Evolutionary conservation across 2,888 invertebrate genomes (phyloP).

Genomic region (Adelphocoris suturalis): DNA sequence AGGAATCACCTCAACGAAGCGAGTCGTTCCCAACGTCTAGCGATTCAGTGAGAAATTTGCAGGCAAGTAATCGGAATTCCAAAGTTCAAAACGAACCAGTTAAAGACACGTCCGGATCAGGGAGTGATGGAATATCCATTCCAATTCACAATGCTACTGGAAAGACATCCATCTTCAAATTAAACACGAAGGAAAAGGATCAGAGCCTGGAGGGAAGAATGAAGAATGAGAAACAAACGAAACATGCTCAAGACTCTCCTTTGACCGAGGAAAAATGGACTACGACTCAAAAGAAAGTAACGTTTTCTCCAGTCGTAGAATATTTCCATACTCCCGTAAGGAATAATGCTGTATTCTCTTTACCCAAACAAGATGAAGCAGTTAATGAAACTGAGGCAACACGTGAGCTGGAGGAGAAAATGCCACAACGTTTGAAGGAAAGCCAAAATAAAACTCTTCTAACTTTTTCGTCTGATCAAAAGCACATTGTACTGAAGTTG

Average conservation of each 20-base stretch:
- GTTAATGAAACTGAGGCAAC: background rate
- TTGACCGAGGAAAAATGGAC: background rate
- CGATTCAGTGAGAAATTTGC: background rate
- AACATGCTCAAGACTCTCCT: background rate
- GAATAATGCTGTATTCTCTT: background rate
- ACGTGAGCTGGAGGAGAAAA: background rate
- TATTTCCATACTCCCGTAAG: constrained; percentile 18
- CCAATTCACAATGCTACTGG: constrained; percentile 41
- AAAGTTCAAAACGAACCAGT: background rate
- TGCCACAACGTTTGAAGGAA: background rate
- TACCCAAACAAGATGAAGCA: background rate
- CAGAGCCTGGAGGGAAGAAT: background rate
- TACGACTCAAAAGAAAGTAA: constrained; percentile 47
- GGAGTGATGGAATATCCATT: constrained; percentile 38
- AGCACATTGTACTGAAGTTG: background rate
- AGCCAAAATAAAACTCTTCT: background rate
- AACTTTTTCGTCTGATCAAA: background rate
- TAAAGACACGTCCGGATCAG: constrained; percentile 5
- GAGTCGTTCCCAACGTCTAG: constrained; percentile 44
- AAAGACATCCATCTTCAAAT: background rate
- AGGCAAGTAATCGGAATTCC: background rate
- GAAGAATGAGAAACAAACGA: background rate
- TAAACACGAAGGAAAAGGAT: background rate
- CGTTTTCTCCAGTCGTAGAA: constrained; percentile 27
- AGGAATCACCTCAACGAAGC: constrained; percentile 4